phyloP scores from a whole-genome alignment of 2,888 invertebrate species.

The Leucoma salicis region DNA sequence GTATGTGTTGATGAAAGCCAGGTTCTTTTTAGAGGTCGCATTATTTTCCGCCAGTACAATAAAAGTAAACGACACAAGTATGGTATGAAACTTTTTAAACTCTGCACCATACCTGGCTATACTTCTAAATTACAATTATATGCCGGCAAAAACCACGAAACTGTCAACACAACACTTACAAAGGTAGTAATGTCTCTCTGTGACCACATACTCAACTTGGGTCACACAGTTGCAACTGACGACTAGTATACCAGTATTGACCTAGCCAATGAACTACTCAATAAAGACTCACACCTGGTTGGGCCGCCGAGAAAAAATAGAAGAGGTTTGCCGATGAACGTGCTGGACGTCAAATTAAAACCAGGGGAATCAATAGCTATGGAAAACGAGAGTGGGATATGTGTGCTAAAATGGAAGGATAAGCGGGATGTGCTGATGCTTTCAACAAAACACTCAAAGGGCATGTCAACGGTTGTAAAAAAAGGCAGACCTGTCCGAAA shows the following conservation, averaged over 20 bases:
- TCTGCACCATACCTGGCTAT: conserved; percentile 31
- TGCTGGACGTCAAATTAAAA: conserved; percentile 4
- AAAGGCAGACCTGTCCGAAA: conserved; percentile 9
- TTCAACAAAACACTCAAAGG: conserved; percentile 3
- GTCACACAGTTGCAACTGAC: conserved; percentile 29
- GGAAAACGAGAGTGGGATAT: conserved; percentile 9
- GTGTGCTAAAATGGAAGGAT: conserved; percentile 8
- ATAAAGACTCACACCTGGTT: conserved; percentile 4
- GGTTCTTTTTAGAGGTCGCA: conserved; percentile 9
- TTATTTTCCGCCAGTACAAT: conserved; percentile 18
- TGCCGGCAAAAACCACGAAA: conserved; percentile 36
- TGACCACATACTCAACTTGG: conserved; percentile 21
- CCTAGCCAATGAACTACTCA: conserved; percentile 5
- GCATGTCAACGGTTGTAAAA: background rate
- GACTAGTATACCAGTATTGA: conserved; percentile 36
- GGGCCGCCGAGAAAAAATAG: conserved; percentile 9
- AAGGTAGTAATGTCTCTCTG: conserved; percentile 37
- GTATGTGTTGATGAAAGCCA: conserved; percentile 11
- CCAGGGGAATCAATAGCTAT: conserved; percentile 4
- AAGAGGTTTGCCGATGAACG: conserved; percentile 5
- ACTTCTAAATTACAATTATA: conserved; percentile 36
- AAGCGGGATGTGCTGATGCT: conserved; percentile 7
- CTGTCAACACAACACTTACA: conserved; percentile 29
- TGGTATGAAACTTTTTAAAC: conserved; percentile 27
- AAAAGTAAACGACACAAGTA: conserved; percentile 17